A percentile compares a stretch with the other conserved stretches of the same genome.
These are phyloP conservation scores for Orcinus orca DNA, from an alignment of 2,113 vertebrate genomes.

Conservation along the genomic window DNA sequence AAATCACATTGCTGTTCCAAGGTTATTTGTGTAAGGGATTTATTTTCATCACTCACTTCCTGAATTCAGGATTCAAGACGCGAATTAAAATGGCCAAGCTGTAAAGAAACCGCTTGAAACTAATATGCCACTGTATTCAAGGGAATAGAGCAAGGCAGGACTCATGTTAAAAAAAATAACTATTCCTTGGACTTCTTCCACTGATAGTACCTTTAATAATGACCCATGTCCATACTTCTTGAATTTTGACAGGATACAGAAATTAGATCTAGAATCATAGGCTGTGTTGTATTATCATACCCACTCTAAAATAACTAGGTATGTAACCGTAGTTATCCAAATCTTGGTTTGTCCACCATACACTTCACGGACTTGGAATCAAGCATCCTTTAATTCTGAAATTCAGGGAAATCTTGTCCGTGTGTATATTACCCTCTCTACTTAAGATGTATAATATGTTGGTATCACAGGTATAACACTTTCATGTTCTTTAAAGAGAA, in stretches of 20 bases:
- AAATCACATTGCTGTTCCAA: background rate
- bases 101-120: background rate
- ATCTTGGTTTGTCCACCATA: background rate
- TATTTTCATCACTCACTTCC: constrained; percentile 22
- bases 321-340: background rate
- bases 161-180: background rate
- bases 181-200: background rate
- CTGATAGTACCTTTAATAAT: background rate
- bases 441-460: background rate
- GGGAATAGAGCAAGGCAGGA: background rate
- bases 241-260: background rate
- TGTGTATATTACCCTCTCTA: background rate
- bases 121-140: background rate
- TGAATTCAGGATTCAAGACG: background rate
- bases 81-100: background rate
- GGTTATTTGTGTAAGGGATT: background rate
- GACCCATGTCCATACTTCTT: background rate
- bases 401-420: background rate
- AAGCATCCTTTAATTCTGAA: constrained; percentile 22
- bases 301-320: background rate
- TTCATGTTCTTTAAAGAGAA: background rate
- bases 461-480: background rate
- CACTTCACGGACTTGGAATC: background rate
- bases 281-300: background rate
- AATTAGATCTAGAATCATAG: background rate